Conservation (phyloP, 2,113 vertebrate species). For the Mobula birostris region DNA sequence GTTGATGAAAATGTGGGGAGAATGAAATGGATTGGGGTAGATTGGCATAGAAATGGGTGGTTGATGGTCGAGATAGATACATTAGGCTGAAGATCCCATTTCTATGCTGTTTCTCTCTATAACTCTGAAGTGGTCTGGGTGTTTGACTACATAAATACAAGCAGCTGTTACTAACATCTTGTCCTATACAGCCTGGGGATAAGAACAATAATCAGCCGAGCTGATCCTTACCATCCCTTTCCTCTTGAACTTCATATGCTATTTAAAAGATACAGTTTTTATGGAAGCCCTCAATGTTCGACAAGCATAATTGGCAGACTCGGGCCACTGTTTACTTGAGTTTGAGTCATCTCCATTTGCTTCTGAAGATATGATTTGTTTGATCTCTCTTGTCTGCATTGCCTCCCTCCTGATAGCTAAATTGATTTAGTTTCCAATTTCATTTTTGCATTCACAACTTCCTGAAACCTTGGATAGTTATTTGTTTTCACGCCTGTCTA, state of each 20-base stretch:
- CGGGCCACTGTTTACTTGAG: not conserved
- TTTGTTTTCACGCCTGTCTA: constrained; percentile 11
- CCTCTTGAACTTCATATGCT: not conserved
- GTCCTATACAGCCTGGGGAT: not conserved
- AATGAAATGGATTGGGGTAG: too few relatives aligned
- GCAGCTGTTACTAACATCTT: too few relatives aligned
- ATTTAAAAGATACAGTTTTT: not conserved
- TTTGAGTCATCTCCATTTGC: not conserved
- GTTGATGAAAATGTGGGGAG: too few relatives aligned
- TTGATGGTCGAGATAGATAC: too few relatives aligned
- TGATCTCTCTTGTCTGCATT: constrained; percentile 17
- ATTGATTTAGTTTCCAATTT: constrained; percentile 1
- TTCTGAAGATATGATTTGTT: constrained; percentile 9
- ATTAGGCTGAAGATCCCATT: too few relatives aligned
- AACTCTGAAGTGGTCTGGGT: too few relatives aligned
- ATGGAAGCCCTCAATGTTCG: not conserved
- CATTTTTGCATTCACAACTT: not conserved
- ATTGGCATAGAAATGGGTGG: too few relatives aligned
- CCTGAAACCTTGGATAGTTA: not conserved
- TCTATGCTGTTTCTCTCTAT: too few relatives aligned
- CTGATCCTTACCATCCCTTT: not conserved
- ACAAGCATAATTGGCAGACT: not conserved
- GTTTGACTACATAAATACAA: too few relatives aligned
- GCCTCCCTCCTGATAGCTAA: constrained; percentile 1
- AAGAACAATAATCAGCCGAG: not conserved